These are phyloP conservation scores for Clupea harengus DNA, from an alignment of 2,113 vertebrate genomes.

Conservation along the genomic window DNA sequence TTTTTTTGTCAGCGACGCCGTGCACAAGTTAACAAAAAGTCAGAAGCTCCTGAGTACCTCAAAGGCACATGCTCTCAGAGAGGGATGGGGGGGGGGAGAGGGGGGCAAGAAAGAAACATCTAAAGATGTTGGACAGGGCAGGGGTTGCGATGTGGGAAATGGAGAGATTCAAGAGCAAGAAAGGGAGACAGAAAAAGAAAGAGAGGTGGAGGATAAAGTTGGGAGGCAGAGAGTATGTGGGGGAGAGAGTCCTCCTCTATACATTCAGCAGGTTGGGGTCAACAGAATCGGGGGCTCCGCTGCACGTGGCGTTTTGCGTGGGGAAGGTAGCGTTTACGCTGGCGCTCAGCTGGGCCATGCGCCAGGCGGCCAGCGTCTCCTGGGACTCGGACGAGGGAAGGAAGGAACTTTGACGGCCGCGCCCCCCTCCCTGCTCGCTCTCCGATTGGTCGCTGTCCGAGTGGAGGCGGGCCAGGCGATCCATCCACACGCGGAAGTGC, in stretches of 20 bases:
- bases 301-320: constrained; percentile 78
- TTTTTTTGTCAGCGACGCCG: not conserved
- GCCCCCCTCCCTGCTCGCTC: constrained; percentile 68
- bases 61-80: constrained; percentile 14
- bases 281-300: constrained; percentile 75
- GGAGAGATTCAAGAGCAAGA: constrained; percentile 14
- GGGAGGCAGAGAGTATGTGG: not conserved
- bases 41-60: constrained; percentile 11
- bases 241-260: constrained; percentile 50
- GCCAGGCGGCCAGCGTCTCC: constrained; percentile 74
- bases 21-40: constrained; percentile 12
- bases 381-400: constrained; percentile 78
- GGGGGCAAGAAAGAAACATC: not conserved
- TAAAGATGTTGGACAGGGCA: not conserved
- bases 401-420: constrained; percentile 70
- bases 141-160: not conserved
- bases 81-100: constrained; percentile 10
- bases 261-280: constrained; percentile 78
- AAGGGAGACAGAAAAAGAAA: not conserved
- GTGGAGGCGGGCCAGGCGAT: constrained; percentile 84
- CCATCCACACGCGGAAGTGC: constrained; percentile 88
- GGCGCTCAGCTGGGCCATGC: constrained; percentile 71
- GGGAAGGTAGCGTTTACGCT: constrained; percentile 59
- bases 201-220: too few relatives aligned
- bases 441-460: constrained; percentile 82